A percentile compares a stretch with the other conserved stretches of the same genome.
Evolutionary conservation across 2,113 vertebrate genomes (phyloP).

Genomic region (Leucoraja erinaceus): DNA sequence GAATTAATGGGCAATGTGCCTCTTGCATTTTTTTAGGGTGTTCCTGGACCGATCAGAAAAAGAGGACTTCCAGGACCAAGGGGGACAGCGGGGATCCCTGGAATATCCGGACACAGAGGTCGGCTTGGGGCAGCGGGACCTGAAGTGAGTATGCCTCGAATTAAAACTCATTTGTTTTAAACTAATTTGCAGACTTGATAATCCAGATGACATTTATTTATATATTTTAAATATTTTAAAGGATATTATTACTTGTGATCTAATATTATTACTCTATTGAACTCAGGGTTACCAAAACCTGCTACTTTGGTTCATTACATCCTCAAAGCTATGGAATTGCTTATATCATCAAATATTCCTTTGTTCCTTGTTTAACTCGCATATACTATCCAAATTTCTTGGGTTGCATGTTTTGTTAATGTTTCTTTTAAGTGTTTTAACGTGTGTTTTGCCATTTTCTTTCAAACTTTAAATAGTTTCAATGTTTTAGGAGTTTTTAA

Average conservation of each 20-base stretch:
- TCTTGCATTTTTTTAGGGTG: constrained; percentile 55
- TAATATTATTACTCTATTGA: neutral
- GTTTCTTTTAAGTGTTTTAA: too few species aligned
- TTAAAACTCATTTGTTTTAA: too few species aligned
- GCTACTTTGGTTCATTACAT: neutral
- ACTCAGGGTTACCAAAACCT: neutral
- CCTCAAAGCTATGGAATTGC: neutral
- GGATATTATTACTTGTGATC: neutral
- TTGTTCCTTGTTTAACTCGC: neutral
- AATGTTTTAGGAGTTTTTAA: too few species aligned
- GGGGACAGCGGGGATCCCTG: constrained; percentile 62
- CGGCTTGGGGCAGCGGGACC: constrained; percentile 53
- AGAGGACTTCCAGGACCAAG: constrained; percentile 60
- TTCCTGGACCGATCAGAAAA: constrained; percentile 57
- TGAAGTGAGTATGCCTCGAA: constrained; percentile 52
- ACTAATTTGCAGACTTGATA: neutral
- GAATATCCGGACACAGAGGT: constrained; percentile 65
- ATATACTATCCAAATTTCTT: neutral
- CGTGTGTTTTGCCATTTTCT: too few species aligned
- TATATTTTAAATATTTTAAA: neutral
- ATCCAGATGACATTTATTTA: neutral
- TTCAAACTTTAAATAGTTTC: too few species aligned
- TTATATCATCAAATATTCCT: neutral
- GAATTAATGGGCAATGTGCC: neutral
- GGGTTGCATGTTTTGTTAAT: too few species aligned